Percentiles rank a stretch among this genome's conserved stretches.
These are phyloP conservation scores for Bruchidius siliquastri DNA, from an alignment of 2,888 invertebrate genomes.

Conservation along the genomic window DNA sequence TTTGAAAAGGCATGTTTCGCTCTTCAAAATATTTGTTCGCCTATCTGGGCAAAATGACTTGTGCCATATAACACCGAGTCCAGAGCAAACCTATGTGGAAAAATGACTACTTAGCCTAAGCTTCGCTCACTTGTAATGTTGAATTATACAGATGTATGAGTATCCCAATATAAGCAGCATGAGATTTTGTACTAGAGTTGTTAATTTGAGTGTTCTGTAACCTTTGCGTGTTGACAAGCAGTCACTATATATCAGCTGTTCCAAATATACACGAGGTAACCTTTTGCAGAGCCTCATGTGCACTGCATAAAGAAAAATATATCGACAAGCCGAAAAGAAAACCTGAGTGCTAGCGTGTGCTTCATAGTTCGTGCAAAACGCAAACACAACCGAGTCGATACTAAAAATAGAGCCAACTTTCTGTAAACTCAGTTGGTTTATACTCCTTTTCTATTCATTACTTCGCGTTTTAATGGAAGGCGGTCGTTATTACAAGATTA, in stretches of 20 bases:
- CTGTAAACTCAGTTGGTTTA: background rate
- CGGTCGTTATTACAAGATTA: background rate
- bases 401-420: background rate
- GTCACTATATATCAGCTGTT: background rate
- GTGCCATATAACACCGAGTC: too few species aligned
- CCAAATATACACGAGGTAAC: background rate
- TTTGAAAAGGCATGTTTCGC: too few species aligned
- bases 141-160: too few species aligned
- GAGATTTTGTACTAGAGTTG: too few species aligned
- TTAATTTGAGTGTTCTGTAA: background rate
- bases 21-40: too few species aligned
- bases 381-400: background rate
- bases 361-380: background rate
- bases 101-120: too few species aligned
- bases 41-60: too few species aligned
- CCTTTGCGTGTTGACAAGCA: background rate
- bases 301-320: background rate
- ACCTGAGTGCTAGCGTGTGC: background rate
- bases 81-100: too few species aligned
- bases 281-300: background rate
- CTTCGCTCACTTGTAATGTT: too few species aligned
- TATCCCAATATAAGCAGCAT: too few species aligned
- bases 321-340: background rate
- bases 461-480: slow-evolving; percentile 17
- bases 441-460: slow-evolving; percentile 19